These are phyloP conservation scores for Drosophila birchii DNA, from an alignment of 2,888 invertebrate genomes.

Conservation along the genomic window DNA sequence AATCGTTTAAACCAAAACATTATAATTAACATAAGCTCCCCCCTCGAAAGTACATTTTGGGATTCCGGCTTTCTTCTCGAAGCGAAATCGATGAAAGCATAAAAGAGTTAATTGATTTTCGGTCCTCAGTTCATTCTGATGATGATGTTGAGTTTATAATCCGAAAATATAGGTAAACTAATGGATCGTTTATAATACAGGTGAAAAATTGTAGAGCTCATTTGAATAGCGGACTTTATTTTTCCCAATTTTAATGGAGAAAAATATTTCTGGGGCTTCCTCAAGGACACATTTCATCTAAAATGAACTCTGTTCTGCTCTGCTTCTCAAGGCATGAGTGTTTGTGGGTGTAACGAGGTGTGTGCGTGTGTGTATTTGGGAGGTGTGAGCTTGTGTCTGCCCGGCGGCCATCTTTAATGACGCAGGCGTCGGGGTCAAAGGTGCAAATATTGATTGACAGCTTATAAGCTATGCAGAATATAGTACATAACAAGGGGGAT, in stretches of 20 bases:
- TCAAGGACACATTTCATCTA: not conserved
- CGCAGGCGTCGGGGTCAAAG: conserved; percentile 58
- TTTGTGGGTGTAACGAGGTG: not conserved
- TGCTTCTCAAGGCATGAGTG: not conserved
- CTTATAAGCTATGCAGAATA: conserved; percentile 29
- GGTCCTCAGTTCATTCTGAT: too few species aligned
- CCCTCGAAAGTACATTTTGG: not conserved
- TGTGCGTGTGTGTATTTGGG: conserved; percentile 13
- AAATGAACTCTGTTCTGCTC: not conserved
- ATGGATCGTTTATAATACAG: conserved; percentile 1
- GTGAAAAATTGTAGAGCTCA: not conserved
- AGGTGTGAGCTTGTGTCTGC: conserved; percentile 60
- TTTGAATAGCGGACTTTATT: not conserved
- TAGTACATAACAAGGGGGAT: not conserved
- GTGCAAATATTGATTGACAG: conserved; percentile 71
- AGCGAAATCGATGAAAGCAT: conserved; percentile 6
- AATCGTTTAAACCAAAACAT: conserved; percentile 66
- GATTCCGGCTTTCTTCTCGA: not conserved
- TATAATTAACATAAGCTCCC: conserved; percentile 64
- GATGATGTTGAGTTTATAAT: conserved; percentile 7
- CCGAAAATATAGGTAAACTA: not conserved
- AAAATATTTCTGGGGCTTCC: not conserved
- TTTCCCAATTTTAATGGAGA: not conserved
- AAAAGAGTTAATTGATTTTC: conserved; percentile 12
- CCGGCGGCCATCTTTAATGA: conserved; percentile 52